Evolutionary conservation across 1,140 invertebrate species (phyloP), one percentile per base, ranked within the genome.

Genomic region (Drosophila seguyi): DNA sequence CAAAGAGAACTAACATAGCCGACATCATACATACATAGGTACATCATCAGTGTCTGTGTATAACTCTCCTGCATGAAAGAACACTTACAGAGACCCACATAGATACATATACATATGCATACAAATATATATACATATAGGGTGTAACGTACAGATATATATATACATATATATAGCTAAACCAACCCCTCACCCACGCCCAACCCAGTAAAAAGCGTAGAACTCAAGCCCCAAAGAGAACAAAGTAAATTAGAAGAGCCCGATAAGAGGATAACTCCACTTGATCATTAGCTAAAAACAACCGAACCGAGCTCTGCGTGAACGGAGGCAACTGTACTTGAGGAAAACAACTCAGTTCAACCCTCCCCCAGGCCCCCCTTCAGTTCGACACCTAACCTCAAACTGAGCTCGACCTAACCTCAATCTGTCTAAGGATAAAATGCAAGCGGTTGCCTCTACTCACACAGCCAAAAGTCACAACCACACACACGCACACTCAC

Each of bases 21-120:
- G 69, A 79, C 79, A 79, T 82, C 75, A 82, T 87, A 87, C n/a
- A n/a, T n/a, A n/a, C n/a, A n/a, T n/a, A n/a, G 83, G 55, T 59
- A 61, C 53, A 73, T 73, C 81, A 87, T 88, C 81, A 90, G 66
- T 90, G 77, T 88, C 80, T 90, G 67, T 84, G 84, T 82, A 76
- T 87, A 80, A 72, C 60, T 72, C 60, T 72, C 76, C 73, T 84
- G 85, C 84, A 90, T 87, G 61, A 73, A 71, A n/a, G 31, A 67
- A 84, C 66, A 63, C 65, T 74, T 62, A 76, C 75, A 79, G 27
- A 80, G 53, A 47, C 61, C 66, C 74, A 79, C 66, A 72, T 77
- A 76, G 42, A 60, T 79, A 79, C 66, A 72, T 79, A 77, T 65
- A 74, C 55, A 85, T 75, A 82, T 58, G 71, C 44, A 74, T 52